Percentiles rank a stretch among this genome's conserved stretches.
Evolutionary conservation across 2,113 vertebrate genomes (phyloP).

Genomic region (Cryptoleucopteryx plumbea): DNA sequence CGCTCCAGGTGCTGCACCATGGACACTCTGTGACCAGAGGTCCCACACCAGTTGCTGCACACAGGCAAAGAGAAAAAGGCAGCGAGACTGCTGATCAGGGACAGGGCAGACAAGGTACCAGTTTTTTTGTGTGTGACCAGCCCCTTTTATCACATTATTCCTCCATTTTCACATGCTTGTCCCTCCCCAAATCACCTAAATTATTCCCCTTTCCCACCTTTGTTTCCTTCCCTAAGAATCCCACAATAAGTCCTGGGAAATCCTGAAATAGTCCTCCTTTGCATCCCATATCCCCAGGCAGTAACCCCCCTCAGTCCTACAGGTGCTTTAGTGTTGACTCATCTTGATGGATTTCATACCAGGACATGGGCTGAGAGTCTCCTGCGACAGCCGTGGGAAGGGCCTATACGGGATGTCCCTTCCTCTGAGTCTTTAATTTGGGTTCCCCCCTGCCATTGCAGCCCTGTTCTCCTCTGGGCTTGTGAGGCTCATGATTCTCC

Average conservation of each 20-base stretch:
- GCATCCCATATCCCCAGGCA: neutral
- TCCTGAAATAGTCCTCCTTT: neutral
- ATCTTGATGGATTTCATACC: neutral
- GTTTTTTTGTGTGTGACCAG: neutral
- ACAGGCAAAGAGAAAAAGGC: neutral
- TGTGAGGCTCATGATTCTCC: neutral
- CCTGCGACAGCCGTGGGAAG: neutral
- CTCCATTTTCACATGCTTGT: neutral
- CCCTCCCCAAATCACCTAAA: neutral
- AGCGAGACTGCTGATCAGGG: neutral
- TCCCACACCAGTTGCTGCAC: neutral
- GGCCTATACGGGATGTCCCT: neutral
- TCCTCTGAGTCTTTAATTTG: neutral
- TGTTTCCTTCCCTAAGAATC: neutral
- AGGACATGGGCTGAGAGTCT: neutral
- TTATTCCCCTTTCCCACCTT: neutral
- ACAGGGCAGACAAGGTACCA: neutral
- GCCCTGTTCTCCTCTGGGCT: neutral
- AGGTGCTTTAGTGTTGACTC: neutral
- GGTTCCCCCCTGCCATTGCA: fast-evolving
- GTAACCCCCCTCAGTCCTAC: fast-evolving
- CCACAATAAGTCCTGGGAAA: neutral
- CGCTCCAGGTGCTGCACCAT: neutral
- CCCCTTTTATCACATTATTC: neutral
- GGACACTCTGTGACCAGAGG: neutral